Evolutionary conservation across 1,140 invertebrate species (phyloP), one percentile per base, ranked within the genome.

Genomic region (Drosophila fuyamai): DNA sequence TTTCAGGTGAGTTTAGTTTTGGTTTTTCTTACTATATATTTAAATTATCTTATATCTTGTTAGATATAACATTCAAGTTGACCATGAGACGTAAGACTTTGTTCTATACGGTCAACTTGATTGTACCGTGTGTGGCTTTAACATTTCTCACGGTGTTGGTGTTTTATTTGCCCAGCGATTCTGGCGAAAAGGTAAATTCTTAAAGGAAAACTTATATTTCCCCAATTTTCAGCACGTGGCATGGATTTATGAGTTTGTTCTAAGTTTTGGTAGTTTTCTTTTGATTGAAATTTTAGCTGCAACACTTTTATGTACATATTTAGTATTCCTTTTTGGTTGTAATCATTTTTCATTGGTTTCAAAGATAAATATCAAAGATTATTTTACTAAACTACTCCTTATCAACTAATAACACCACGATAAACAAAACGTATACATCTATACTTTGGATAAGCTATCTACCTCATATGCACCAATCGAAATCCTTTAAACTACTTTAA

Each of bases 41-140:
- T 36, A 10, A 14, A 48, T 40, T 56, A 29, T 44, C 27, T 47
- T 40, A 14, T 51, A n/a, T n/a, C n/a, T n/a, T n/a, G n/a, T 92
- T 95, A 95, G 98, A 98, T 94, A 98, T 99, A 59, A 98, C 97
- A 8, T 99, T 99, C 93, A 98, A 98, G 92, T 95, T 99, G 83
- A 98, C 97, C n/a, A 96, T 99, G 95, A 93, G 98, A 59, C 93
- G 97, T 16, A 98, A 98, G 93, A 98, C 97, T 1, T 93, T 98
- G 6, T 99, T 97, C 92, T 97, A 98, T 93, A 97, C 97, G 0
- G 97, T 98, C 2, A 98, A 98, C 92, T 93, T 98, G 61, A 98
- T 98, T 73, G 97, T 97, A 72, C 97, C 97, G 0, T 98, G 97
- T 89, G 97, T 98, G 8, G 97, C 97, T 40, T 96, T 97, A 66